Base-by-base conservation (phyloP, 1,140 invertebrate species). In the Metaphire vulgaris region DNA sequence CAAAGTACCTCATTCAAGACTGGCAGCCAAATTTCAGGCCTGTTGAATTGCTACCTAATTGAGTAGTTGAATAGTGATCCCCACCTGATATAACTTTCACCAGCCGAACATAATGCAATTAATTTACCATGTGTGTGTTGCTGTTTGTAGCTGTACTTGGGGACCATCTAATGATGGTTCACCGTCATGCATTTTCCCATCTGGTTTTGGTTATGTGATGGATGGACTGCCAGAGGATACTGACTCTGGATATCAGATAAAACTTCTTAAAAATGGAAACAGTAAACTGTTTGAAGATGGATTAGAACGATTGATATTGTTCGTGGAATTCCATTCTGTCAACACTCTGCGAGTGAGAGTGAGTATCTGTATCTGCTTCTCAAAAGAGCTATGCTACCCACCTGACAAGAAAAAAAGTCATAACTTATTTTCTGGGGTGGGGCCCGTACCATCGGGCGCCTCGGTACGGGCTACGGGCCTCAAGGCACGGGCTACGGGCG, bases 131-230 rank as follows among this genome's bases (percentile, higher is more conserved):
- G 14, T 65, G n/a, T 65, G 14, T 65, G n/a, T 65, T n/a, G n/a
- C n/a, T n/a, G n/a, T n/a, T 56, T 56, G 41, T 56, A 72, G 70
- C n/a, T 72, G 70, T 33, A 33, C 33, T 21, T 72, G 70, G 70
- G 28, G 26, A n/a, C n/a, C n/a, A 26, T 12, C 70, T 16, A 15
- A 26, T 14, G 70, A 72, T 33, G 70, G 70, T 32, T 26, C 70
- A 2, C 69, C 79, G 0, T 69, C 69, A 33, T 80, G 79, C 33
- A 77, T 76, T 31, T 79, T 79, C 64, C 79, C 79, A 28, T 31
- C 74, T 26, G 79, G 76, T 29, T 79, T 77, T 69, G 79, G 79
- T 26, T 80, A 80, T 34, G 69, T 29, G 21, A 72, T 75, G 29
- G 69, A 78, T 41, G 77, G 77, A 28, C 67, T 33, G 28, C 69